phyloP scores from a whole-genome alignment of 2,888 invertebrate species.

The Heterodera filipjevi region DNA sequence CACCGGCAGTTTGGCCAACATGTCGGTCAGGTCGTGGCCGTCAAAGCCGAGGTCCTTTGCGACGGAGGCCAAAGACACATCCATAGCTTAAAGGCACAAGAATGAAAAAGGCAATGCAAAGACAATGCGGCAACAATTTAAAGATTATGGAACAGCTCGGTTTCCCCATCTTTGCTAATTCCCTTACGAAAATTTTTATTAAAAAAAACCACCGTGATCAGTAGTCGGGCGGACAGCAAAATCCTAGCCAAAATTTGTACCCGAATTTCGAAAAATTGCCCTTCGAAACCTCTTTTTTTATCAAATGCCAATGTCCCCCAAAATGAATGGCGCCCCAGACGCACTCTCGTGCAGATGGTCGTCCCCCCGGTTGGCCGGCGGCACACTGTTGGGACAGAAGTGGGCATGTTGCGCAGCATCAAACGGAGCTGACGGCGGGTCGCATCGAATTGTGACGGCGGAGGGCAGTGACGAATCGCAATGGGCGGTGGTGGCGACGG shows the following conservation, averaged over 20 bases:
- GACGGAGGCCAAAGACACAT: constrained; percentile 52
- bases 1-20: constrained; percentile 50
- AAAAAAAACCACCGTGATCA: too few species aligned
- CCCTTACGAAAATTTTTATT: too few species aligned
- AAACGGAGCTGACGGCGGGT: too few species aligned
- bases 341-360: neutral
- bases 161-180: too few species aligned
- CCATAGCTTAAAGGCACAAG: constrained; percentile 31
- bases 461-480: neutral
- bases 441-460: neutral
- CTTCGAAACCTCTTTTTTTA: too few species aligned
- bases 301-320: too few species aligned
- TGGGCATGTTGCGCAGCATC: neutral
- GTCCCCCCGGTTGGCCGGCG: neutral
- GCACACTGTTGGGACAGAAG: neutral
- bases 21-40: constrained; percentile 44
- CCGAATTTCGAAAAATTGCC: too few species aligned
- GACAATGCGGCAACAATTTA: too few species aligned
- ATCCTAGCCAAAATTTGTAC: too few species aligned
- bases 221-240: too few species aligned
- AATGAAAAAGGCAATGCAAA: too few species aligned
- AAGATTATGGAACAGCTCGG: too few species aligned
- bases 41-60: constrained; percentile 54
- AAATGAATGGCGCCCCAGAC: neutral
- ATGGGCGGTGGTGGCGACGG: neutral